Base-by-base conservation (phyloP, 2,113 vertebrate species). In the Empidonax traillii region DNA sequence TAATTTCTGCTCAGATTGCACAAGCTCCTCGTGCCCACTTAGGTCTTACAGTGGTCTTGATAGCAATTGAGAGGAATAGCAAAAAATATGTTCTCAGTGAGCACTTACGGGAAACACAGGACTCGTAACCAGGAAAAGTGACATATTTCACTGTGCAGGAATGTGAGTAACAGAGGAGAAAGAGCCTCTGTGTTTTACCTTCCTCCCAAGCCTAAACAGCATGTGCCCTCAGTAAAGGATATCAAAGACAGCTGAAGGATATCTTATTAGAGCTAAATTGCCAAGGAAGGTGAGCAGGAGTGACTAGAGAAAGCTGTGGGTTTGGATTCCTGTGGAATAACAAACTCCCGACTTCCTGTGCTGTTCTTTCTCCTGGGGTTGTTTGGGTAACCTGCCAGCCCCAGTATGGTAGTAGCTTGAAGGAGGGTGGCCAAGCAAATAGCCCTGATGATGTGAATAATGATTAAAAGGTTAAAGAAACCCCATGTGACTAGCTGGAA, bases 311-410 rank as follows among this genome's bases (percentile, higher is more conserved):
- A 88, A 68, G 63, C 71, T 86, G 83, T 44, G 89, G 62, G 44
- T 95, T 97, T 95, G 79, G 53, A 86, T 87, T 92, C 49, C 87
- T 75, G 75, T 30, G 85, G 74, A 95, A 88, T 89, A 96, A 73
- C 47, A 84, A 77, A 53, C 37, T 56, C 82, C 41, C 5, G 5
- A 77, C 67, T 88, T 83, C 74, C 92, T 85, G 41, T 30, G 43
- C 82, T 89, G 46, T 24, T 85, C 68, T 90, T 85, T 93, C 51
- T 92, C 85, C 85, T 56, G 65, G 79, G 87, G 78, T 58, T 95
- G 33, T 95, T 95, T 94, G 96, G 94, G 82, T 85, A 94, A 93
- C 58, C 44, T 51, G 55, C 93, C 74, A 63, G 74, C 33, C 89
- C 83, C 86, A 89, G 58, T 73, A 83, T 95, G 75, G 84, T 90